phyloP scores from a whole-genome alignment of 2,888 invertebrate genomes.

The Nesidiocoris tenuis region DNA sequence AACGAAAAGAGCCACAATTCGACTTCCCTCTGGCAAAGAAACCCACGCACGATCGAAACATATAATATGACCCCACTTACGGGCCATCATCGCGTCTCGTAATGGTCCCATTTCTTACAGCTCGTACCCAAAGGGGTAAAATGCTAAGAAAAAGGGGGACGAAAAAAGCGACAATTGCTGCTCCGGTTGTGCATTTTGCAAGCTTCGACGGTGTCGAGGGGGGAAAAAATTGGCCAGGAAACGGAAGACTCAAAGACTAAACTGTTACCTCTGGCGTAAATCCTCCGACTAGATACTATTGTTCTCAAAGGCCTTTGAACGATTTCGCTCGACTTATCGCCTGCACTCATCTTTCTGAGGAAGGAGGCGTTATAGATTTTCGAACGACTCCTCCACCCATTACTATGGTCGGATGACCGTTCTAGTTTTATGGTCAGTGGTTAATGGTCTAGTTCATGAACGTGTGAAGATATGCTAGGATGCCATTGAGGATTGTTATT shows the following conservation, averaged over 20 bases:
- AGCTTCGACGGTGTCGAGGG: not conserved
- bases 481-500: too few relatives aligned
- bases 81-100: not conserved
- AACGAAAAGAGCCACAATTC: not conserved
- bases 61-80: conserved; percentile 30
- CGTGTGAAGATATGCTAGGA: too few relatives aligned
- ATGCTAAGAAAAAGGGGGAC: not conserved
- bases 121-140: not conserved
- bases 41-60: conserved; percentile 36
- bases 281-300: conserved; percentile 27
- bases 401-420: too few relatives aligned
- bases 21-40: not conserved
- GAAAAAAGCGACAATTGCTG: not conserved
- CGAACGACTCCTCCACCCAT: not conserved
- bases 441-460: too few relatives aligned
- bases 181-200: not conserved
- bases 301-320: conserved; percentile 10
- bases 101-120: not conserved
- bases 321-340: not conserved
- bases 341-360: not conserved
- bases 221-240: conserved; percentile 4
- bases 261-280: conserved; percentile 9
- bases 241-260: conserved; percentile 16
- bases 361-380: not conserved
- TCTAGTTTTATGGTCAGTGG: too few relatives aligned